Base-by-base conservation (phyloP, 2,113 vertebrate species). In the Cyprinodon tularosa region DNA sequence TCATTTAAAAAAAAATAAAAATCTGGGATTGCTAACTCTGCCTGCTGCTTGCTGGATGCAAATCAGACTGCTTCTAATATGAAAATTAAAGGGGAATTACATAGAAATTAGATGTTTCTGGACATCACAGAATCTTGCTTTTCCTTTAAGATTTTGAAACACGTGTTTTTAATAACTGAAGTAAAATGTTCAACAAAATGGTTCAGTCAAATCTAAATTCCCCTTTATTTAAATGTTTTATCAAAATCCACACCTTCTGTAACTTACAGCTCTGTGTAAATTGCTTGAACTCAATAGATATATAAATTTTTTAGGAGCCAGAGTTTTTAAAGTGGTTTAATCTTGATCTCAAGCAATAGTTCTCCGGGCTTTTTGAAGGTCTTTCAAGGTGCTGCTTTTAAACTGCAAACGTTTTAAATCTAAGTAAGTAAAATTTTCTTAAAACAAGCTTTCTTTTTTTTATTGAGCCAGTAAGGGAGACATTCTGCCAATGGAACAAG, bases 1-100 rank as follows among this genome's bases (percentile, higher is more conserved):
- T 59, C 45, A 53, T 42, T 29, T 1, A 29, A 29, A 4, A 14
- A 1, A 39, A 73, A 17, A 70, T 59, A 5, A 69, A 70, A 62
- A 1, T 64, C 45, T 78, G 48, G 61, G 71, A 79, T 29, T 4
- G 66, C 20, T 12, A 1, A 42, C 69, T 48, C 72, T 84, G 86
- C 88, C 74, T 90, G 90, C 76, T 88, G 90, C 87, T 76, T 85
- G 85, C 70, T 40, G 9, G 73, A 73, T 79, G 80, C 71, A 57
- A 83, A 22, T 3, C 0, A 62, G 7, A 65, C 36, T 79, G 42
- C 74, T 47, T 65, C 44, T 53, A 1, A 68, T 12, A 68, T 71
- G 38, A 0, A 82, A 84, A 74, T 80, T 42, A 88, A 89, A 90
- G 86, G 84, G 84, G 72, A 86, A 86, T 86, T 74, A 60, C 66